Evolutionary conservation across 2,888 invertebrate genomes (phyloP).

Genomic region (Drosophila barbarae): DNA sequence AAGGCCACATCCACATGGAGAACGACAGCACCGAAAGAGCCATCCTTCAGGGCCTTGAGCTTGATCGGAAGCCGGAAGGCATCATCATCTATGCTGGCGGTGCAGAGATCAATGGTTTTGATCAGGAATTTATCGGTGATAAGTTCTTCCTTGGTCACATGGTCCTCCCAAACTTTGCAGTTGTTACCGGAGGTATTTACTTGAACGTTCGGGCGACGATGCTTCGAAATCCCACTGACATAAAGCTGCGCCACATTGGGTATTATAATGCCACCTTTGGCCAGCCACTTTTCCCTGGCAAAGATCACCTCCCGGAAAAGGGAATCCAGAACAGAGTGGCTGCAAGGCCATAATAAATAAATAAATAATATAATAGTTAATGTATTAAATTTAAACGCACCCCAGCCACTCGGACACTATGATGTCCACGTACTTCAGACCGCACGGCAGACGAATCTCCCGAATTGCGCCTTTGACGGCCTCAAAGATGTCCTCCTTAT

Average conservation of each 20-base stretch:
- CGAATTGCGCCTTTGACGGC: slow-evolving; percentile 34
- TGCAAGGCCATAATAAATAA: slow-evolving; percentile 4
- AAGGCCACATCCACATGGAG: slow-evolving; percentile 40
- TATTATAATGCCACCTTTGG: slow-evolving; percentile 42
- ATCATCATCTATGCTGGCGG: slow-evolving; percentile 11
- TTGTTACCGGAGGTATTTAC: not conserved
- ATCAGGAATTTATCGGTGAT: slow-evolving; percentile 40
- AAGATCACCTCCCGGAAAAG: slow-evolving; percentile 45
- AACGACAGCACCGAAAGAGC: slow-evolving; percentile 31
- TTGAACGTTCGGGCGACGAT: not conserved
- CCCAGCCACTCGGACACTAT: slow-evolving; percentile 62
- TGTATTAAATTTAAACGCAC: slow-evolving; percentile 21
- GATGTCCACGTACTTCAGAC: slow-evolving; percentile 50
- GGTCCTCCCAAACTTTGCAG: slow-evolving; percentile 21
- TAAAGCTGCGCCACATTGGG: slow-evolving; percentile 47
- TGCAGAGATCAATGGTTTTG: slow-evolving; percentile 27
- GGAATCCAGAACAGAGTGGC: slow-evolving; percentile 50
- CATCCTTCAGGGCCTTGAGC: slow-evolving; percentile 6
- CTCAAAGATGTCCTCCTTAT: slow-evolving; percentile 34
- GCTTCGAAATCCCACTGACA: slow-evolving; percentile 36
- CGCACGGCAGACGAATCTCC: slow-evolving; percentile 38
- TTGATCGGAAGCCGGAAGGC: slow-evolving; percentile 21
- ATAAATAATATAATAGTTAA: no score
- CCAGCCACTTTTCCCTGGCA: slow-evolving; percentile 52
- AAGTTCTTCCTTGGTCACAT: slow-evolving; percentile 30